Base-by-base conservation (phyloP, 2,113 vertebrate genomes). In the Brachyistius frenatus region DNA sequence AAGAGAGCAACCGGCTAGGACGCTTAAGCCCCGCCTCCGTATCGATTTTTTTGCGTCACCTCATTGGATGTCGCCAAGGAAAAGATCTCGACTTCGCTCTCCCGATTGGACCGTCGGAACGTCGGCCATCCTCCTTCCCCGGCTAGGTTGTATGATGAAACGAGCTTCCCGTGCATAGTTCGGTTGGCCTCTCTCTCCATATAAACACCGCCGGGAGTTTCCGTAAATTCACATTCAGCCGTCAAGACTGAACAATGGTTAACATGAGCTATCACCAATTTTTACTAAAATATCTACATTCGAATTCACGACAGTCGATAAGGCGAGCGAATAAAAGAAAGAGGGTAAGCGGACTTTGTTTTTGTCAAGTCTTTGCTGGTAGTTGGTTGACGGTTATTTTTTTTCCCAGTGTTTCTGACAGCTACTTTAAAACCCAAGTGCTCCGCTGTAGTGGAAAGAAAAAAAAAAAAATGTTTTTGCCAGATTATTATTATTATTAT, bases 231-330 rank as follows among this genome's bases (percentile, higher is more conserved):
- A 95, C 93, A 95, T 93, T 95, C 94, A 93, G 94, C 84, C 86
- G 86, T 93, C 90, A 89, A 94, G 93, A 89, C 94, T 94, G 93
- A 95, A 95, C 95, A 95, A 95, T 95, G 95, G 94, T 95, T 95
- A 95, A 95, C 95, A 95, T 95, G 95, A 94, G 91, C 94, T 84
- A 94, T 94, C 93, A 93, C 74, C 93, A 93, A 93, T 90, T 91
- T 90, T 91, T 88, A 95, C 93, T 93, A 91, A 94, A 95, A 93
- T 92, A 95, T 89, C 90, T 90, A 93, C 91, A 95, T 88, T 93
- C 91, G 74, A 94, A 81, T 82, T 94, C 87, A 46, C 92, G 94
- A 94, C 94, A 95, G 92, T 93, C 93, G 81, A 94, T 92, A 94
- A 92, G 92, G 88, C 94, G 94, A 94, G 88, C 92, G 82, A 94